Evolutionary conservation across 2,113 vertebrate species (phyloP).

Genomic region (Phrynocephalus versicolor): DNA sequence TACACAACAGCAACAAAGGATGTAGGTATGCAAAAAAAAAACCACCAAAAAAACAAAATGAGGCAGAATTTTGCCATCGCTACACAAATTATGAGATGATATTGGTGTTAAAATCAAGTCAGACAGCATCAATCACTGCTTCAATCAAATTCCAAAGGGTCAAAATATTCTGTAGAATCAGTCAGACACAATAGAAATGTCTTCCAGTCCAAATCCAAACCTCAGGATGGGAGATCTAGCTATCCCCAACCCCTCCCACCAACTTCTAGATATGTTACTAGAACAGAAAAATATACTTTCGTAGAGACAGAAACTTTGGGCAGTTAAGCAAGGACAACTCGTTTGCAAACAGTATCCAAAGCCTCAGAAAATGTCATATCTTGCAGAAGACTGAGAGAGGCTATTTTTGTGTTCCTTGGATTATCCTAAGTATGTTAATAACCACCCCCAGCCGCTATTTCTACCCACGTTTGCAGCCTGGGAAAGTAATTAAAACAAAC

Average conservation of each 20-base stretch:
- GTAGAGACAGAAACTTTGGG: background rate
- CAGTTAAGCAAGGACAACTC: background rate
- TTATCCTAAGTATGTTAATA: background rate
- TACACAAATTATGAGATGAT: slow-evolving; percentile 1
- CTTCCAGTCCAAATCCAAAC: background rate
- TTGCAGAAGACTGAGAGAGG: background rate
- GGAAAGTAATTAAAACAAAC: background rate
- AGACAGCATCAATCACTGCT: background rate
- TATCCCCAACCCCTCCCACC: no score
- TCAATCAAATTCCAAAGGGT: background rate
- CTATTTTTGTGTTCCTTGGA: background rate
- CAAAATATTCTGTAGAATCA: background rate
- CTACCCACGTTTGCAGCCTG: background rate
- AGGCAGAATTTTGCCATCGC: background rate
- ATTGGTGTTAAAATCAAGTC: slow-evolving; percentile 6
- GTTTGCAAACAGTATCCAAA: background rate
- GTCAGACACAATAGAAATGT: background rate
- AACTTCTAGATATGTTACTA: background rate
- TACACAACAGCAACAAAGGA: slow-evolving; percentile 20
- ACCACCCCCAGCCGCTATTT: background rate
- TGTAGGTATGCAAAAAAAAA: slow-evolving; percentile 10
- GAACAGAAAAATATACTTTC: background rate
- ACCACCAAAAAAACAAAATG: background rate
- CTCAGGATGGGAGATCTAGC: background rate
- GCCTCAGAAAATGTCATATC: background rate